phyloP scores from a whole-genome alignment of 2,888 invertebrate genomes.

The Hydroisotoma schaefferi region DNA sequence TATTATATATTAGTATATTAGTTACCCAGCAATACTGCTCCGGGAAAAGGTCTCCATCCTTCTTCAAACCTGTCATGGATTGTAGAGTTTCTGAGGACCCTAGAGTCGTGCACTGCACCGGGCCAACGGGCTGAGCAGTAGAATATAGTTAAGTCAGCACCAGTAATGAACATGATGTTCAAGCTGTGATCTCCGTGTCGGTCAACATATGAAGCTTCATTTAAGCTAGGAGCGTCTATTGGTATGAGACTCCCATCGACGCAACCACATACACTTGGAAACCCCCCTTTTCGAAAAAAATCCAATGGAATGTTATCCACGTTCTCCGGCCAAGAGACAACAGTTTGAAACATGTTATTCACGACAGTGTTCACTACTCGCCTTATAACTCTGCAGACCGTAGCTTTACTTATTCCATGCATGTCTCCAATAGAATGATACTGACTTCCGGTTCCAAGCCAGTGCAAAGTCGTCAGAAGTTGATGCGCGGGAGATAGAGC shows the following conservation, averaged over 20 bases:
- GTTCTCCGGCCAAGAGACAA: slow-evolving; percentile 24
- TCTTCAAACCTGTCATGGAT: slow-evolving; percentile 19
- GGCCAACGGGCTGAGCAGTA: slow-evolving; percentile 25
- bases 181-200: slow-evolving; percentile 35
- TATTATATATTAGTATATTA: background rate
- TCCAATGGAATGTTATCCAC: slow-evolving; percentile 8
- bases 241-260: slow-evolving; percentile 29
- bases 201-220: slow-evolving; percentile 31
- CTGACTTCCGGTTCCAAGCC: slow-evolving; percentile 19
- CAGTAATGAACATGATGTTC: slow-evolving; percentile 31
- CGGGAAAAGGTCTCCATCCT: slow-evolving; percentile 39
- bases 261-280: slow-evolving; percentile 32
- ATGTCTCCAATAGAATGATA: slow-evolving; percentile 15
- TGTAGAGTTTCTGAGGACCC: slow-evolving; percentile 29
- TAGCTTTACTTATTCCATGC: slow-evolving; percentile 26
- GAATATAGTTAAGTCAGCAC: slow-evolving; percentile 25
- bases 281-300: slow-evolving; percentile 24
- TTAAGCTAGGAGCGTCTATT: slow-evolving; percentile 24
- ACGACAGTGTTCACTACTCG: slow-evolving; percentile 17
- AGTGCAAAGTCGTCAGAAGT: slow-evolving; percentile 16
- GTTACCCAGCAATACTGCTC: slow-evolving; percentile 31
- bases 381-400: slow-evolving; percentile 22
- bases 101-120: slow-evolving; percentile 27
- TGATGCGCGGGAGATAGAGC: slow-evolving; percentile 21
- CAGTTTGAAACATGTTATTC: slow-evolving; percentile 13